Conservation (phyloP, 2,797 vertebrate species). For the Hemitrygon akajei region DNA sequence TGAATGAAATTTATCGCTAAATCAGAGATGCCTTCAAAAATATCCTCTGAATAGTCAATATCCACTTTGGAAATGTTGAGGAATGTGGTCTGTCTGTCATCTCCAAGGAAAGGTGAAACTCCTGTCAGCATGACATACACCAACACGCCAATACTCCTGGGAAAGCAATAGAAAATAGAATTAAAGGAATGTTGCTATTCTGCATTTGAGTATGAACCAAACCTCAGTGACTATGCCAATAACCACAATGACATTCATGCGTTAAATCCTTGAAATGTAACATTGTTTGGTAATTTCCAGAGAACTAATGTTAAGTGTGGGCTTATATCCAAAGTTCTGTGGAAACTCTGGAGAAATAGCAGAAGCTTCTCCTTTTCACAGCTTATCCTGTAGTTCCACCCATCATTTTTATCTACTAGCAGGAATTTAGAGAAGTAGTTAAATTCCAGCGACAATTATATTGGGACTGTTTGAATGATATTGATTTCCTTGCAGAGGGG, state of each 20-base stretch:
- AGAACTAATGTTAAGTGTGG: background rate
- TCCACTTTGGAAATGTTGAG: constrained; percentile 73
- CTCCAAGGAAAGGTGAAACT: constrained; percentile 68
- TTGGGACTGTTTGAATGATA: background rate
- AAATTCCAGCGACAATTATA: background rate
- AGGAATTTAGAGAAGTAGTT: background rate
- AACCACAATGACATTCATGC: background rate
- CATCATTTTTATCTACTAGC: background rate
- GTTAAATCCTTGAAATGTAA: background rate
- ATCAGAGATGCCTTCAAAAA: constrained; percentile 65
- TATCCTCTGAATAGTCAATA: constrained; percentile 64
- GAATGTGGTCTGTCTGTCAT: constrained; percentile 69
- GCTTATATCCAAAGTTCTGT: background rate
- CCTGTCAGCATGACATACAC: constrained; percentile 72
- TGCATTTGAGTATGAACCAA: background rate
- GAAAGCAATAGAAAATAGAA: background rate
- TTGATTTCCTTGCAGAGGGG: too few species aligned
- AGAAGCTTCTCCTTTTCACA: background rate
- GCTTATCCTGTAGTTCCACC: background rate
- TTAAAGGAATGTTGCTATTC: background rate
- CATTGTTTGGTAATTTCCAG: background rate
- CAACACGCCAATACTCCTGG: constrained; percentile 66
- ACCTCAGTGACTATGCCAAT: background rate
- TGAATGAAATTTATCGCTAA: constrained; percentile 69
- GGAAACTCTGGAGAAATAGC: background rate